Evolutionary conservation across 1,140 invertebrate genomes (phyloP).

Genomic region (Lepidotrigona ventralis): DNA sequence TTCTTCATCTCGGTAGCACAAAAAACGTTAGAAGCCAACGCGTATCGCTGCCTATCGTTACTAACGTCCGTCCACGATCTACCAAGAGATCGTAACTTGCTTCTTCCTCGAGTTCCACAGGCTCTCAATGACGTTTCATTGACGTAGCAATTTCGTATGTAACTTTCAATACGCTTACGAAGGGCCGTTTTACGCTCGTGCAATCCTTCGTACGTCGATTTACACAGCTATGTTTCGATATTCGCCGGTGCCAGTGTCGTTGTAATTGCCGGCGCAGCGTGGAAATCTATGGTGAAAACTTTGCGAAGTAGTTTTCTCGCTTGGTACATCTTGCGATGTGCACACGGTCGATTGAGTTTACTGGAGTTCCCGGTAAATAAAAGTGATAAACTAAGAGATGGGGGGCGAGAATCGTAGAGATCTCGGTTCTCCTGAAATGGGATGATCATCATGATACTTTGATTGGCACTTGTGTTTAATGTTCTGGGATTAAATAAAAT

Average conservation of each 20-base stretch:
- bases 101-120: conserved; percentile 8
- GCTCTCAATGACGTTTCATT: conserved; percentile 37
- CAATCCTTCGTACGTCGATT: too few relatives aligned
- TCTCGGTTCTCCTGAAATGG: background rate
- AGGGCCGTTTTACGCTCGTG: background rate
- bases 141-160: conserved; percentile 19
- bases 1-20: conserved; percentile 28
- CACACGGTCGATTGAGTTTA: background rate
- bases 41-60: conserved; percentile 35
- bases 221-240: background rate
- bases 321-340: background rate
- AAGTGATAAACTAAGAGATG: background rate
- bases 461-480: too few relatives aligned
- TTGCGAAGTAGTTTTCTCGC: background rate
- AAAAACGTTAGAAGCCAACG: conserved; percentile 2
- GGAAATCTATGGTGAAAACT: conserved; percentile 16
- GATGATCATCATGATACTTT: too few relatives aligned
- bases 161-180: background rate
- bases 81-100: conserved; percentile 37
- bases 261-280: conserved; percentile 28
- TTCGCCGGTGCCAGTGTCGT: conserved; percentile 2
- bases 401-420: background rate
- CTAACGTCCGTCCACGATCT: conserved; percentile 46
- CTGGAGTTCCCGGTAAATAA: background rate
- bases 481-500: too few relatives aligned